Percentiles rank a stretch among this genome's conserved stretches.
Evolutionary conservation across 1,140 invertebrate species (phyloP).

Genomic region (Dinoponera quadriceps): DNA sequence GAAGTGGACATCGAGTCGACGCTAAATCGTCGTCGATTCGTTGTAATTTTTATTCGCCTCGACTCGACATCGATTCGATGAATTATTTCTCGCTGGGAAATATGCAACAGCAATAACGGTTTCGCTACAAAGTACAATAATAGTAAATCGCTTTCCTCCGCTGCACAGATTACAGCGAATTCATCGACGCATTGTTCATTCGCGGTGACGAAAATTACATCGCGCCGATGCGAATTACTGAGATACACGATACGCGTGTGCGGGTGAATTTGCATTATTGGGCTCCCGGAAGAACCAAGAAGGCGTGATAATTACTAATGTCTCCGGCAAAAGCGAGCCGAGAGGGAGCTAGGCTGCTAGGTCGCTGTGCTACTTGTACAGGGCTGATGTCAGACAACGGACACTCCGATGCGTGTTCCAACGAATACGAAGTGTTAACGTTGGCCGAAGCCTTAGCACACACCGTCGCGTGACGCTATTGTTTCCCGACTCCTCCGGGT

Average conservation of each 20-base stretch:
- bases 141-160: no score
- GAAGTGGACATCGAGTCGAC: no score
- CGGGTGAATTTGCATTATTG: not conserved
- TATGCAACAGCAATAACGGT: no score
- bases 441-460: slow-evolving; percentile 1
- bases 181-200: no score
- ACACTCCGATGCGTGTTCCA: slow-evolving; percentile 5
- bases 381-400: slow-evolving; percentile 2
- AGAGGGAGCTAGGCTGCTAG: not conserved
- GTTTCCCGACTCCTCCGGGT: not conserved
- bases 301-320: not conserved
- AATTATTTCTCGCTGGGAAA: no score
- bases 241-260: not conserved
- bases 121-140: no score
- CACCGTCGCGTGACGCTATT: slow-evolving; percentile 35
- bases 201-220: no score
- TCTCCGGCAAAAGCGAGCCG: not conserved
- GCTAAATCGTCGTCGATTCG: no score
- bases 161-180: no score
- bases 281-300: not conserved
- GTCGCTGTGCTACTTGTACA: not conserved
- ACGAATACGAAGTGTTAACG: not conserved
- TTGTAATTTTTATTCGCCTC: no score
- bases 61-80: no score
- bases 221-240: not conserved